Base-by-base conservation (phyloP, 92 coral and sea anemone species). In the Actinernus sp. region DNA sequence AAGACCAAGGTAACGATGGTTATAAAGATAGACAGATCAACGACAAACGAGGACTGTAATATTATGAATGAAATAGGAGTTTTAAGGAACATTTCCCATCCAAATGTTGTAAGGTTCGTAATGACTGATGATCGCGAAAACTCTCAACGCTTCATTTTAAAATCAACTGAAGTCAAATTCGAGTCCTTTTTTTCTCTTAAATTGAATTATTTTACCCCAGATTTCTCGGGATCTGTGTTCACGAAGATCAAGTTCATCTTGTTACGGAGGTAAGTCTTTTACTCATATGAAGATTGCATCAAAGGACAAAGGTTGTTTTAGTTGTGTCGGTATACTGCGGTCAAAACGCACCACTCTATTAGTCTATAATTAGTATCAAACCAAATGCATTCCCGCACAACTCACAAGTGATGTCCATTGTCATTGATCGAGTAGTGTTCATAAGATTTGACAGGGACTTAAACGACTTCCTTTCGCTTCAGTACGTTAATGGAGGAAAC, bases 401-500 rank as follows among this genome's bases (percentile, higher is more conserved):
- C n/a, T 7, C 8, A 7, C 8, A 7, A 8, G 43, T 37, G 8
- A 37, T n/a, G 8, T 37, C 26, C 26, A 31, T 12, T n/a, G 58
- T 51, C 1, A 12, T 19, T 20, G 20, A 17, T 26, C 26, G 13
- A 4, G 26, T 19, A 19, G 27, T 18, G 27, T 27, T 44, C 31
- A n/a, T 31, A 55, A 58, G 67, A 49, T 74, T 68, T 68, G 63
- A 68, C 63, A 43, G 21, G 61, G 17, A 27, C 26, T 14, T 14
- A 31, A 17, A 45, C 33, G 50, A 30, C 34, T 57, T 36, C 31
- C 65, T 49, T 75, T 82, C 54, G 18, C 55, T 32, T 68, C 40
- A 95, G 99, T 95, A 75, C 71, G 51, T 95, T 27, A 92, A 95
- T 38, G 92, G 96, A 33, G 99, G 99, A 14, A 89, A 86, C 32